Evolutionary conservation across 2,113 vertebrate genomes (phyloP), one percentile per base, ranked within the genome.

Genomic region (Strigops habroptila): DNA sequence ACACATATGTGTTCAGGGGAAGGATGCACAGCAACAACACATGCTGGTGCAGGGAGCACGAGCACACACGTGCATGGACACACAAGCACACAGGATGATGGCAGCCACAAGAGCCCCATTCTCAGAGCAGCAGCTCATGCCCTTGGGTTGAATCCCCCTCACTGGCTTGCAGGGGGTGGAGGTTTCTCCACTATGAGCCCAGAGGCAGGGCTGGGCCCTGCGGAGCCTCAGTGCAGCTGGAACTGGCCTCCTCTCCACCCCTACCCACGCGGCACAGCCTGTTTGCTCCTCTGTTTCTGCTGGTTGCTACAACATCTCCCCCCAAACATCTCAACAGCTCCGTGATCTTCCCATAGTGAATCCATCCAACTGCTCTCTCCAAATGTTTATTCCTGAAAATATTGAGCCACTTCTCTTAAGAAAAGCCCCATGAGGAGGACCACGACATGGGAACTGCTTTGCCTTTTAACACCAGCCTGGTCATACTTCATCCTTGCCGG

Each of bases 241-340:
- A 88, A 41, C n/a, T 88, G 51, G 88, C 88, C 80, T 78, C 85
- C 46, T 14, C 60, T 86, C 78, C 21, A 82, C 3, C 79, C 41
- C 96, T 97, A 90, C 95, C 94, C 95, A 96, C 80, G 60, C 73
- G 48, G 7, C 43, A 10, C 2, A 7, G 88, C 73, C 91, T 17
- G 69, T 69, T 44, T 64, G 82, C 88, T 79, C 79, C 18, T 46
- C 94, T 86, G 93, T 55, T 77, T 69, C 94, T 68, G 85, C 80
- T 77, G 76, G 96, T 97, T 97, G 95, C 96, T 96, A 96, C 96
- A 97, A 96, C 96, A 97, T 59, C 80, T 86, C 64, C 64, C 79
- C 75, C 78, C 52, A 95, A 68, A 95, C 93, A 95, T 95, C 93
- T 71, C 95, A 63, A 55, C 88, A 64, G 82, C 86, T 94, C 88